Conservation (phyloP, 2,888 invertebrate genomes). For the Meiosimyza decipiens region DNA sequence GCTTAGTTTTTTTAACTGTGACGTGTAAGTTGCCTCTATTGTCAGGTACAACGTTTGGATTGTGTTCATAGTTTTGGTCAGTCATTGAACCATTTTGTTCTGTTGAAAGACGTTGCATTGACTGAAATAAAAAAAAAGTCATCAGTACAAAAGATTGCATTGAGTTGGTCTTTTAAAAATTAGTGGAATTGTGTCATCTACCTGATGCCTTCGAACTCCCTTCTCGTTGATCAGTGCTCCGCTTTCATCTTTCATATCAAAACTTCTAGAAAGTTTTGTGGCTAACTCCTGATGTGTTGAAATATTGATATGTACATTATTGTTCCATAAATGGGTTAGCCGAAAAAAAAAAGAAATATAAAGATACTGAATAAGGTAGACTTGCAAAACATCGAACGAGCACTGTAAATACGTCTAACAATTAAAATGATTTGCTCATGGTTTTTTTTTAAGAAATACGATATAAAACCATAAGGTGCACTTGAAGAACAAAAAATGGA, state of each 20-base stretch:
- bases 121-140: constrained; percentile 67
- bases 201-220: constrained; percentile 76
- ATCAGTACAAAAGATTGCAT: background rate
- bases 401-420: too few species aligned
- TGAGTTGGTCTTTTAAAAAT: background rate
- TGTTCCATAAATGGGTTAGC: background rate
- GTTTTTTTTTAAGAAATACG: too few species aligned
- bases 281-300: constrained; percentile 77
- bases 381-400: too few species aligned
- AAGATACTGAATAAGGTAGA: too few species aligned
- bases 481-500: too few species aligned
- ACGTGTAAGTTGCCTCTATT: constrained; percentile 90
- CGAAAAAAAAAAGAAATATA: background rate
- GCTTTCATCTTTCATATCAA: constrained; percentile 89
- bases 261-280: constrained; percentile 86
- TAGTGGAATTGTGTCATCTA: constrained; percentile 51
- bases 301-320: constrained; percentile 5
- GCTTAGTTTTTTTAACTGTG: constrained; percentile 92
- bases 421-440: too few species aligned
- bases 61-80: constrained; percentile 68
- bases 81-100: constrained; percentile 71
- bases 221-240: constrained; percentile 77
- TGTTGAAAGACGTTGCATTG: constrained; percentile 79
- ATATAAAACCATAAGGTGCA: too few species aligned
- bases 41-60: constrained; percentile 81